These are phyloP conservation scores for Drosophila sp. DNA, from an alignment of 1,140 invertebrate genomes.

Conservation along the genomic window DNA sequence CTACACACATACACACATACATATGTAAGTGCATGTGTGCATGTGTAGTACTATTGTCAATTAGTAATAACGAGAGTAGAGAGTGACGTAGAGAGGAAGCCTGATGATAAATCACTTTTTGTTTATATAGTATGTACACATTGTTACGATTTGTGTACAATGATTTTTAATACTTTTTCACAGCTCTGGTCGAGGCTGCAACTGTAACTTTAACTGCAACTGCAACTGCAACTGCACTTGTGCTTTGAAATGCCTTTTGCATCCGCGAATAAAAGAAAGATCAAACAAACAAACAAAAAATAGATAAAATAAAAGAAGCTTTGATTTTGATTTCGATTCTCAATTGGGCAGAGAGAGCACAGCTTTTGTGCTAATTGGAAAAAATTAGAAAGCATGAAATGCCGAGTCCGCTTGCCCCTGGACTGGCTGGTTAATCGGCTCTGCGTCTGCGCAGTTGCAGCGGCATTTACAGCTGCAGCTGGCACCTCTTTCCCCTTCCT, in stretches of 20 bases:
- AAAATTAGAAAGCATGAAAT: slow-evolving; percentile 83
- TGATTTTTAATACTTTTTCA: slow-evolving; percentile 63
- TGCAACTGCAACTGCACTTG: background rate
- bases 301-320: slow-evolving; percentile 35
- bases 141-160: slow-evolving; percentile 41
- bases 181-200: slow-evolving; percentile 10
- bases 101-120: slow-evolving; percentile 43
- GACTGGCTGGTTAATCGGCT: slow-evolving; percentile 74
- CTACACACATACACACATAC: slow-evolving; percentile 13
- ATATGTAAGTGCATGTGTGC: slow-evolving; percentile 32
- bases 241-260: slow-evolving; percentile 15
- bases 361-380: slow-evolving; percentile 79
- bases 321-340: slow-evolving; percentile 72
- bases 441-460: slow-evolving; percentile 22
- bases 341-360: slow-evolving; percentile 33
- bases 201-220: background rate
- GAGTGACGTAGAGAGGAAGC: slow-evolving; percentile 5
- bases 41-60: slow-evolving; percentile 62
- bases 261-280: slow-evolving; percentile 22
- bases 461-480: slow-evolving; percentile 30
- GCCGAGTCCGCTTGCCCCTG: slow-evolving; percentile 49
- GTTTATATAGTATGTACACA: slow-evolving; percentile 16
- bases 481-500: background rate
- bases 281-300: slow-evolving; percentile 23
- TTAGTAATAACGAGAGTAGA: slow-evolving; percentile 38